These are phyloP conservation scores for Molossus molossus DNA, from an alignment of 2,797 vertebrate species.

Conservation along the genomic window DNA sequence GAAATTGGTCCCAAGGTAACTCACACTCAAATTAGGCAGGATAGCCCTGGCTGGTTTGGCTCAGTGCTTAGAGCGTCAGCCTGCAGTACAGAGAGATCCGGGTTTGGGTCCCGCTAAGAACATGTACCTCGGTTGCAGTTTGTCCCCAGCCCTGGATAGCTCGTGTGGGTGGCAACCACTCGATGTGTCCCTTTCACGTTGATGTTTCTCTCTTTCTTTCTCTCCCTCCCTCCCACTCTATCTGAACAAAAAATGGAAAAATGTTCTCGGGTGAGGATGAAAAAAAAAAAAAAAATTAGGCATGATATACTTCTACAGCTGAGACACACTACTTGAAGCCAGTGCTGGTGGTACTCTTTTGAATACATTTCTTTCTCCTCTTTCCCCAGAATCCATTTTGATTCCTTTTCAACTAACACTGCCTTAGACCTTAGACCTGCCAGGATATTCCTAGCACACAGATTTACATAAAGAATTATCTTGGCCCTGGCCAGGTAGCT, in stretches of 20 bases:
- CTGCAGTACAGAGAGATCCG: too few relatives aligned
- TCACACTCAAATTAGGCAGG: not conserved
- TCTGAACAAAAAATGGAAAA: too few relatives aligned
- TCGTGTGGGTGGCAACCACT: too few relatives aligned
- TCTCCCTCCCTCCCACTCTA: too few relatives aligned
- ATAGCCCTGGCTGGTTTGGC: too few relatives aligned
- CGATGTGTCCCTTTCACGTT: too few relatives aligned
- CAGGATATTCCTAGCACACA: not conserved
- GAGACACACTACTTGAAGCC: not conserved
- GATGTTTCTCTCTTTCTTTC: too few relatives aligned
- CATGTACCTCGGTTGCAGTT: too few relatives aligned
- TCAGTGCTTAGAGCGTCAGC: too few relatives aligned
- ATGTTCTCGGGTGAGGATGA: too few relatives aligned
- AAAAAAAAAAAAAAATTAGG: not conserved
- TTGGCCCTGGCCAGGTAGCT: not conserved
- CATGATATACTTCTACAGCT: not conserved
- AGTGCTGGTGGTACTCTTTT: not conserved
- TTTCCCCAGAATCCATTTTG: slow-evolving; percentile 20
- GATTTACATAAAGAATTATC: slow-evolving; percentile 28
- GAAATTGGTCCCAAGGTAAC: not conserved
- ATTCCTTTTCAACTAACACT: slow-evolving; percentile 45
- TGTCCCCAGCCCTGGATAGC: too few relatives aligned
- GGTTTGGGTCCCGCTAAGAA: too few relatives aligned
- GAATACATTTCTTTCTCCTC: not conserved
- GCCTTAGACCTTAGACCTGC: not conserved